These are phyloP conservation scores for Cebidichthys violaceus DNA, from an alignment of 2,113 vertebrate genomes.

Conservation along the genomic window DNA sequence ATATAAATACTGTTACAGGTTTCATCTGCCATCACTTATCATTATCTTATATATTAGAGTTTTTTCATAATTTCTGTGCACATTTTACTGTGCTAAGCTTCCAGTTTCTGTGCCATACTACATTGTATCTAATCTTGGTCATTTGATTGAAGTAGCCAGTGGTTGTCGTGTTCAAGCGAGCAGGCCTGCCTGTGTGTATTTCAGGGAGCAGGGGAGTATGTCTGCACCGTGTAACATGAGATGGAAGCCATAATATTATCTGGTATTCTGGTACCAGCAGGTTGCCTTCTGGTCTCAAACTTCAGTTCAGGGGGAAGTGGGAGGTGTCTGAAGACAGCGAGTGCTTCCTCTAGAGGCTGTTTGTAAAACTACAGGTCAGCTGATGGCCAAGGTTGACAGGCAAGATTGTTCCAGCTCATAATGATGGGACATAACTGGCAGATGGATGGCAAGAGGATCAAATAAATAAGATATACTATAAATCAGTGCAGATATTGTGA, in stretches of 20 bases:
- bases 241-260: constrained; percentile 61
- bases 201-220: constrained; percentile 59
- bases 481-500: constrained; percentile 27
- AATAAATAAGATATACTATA: constrained; percentile 21
- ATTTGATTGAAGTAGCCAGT: constrained; percentile 34
- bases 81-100: not conserved
- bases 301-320: constrained; percentile 25
- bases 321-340: not conserved
- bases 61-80: not conserved
- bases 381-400: constrained; percentile 51
- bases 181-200: constrained; percentile 64
- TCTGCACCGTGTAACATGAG: constrained; percentile 66
- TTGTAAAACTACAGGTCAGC: constrained; percentile 58
- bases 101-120: constrained; percentile 4
- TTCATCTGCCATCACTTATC: not conserved
- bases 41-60: not conserved
- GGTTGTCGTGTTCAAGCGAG: constrained; percentile 15
- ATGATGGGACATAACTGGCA: constrained; percentile 42
- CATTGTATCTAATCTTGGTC: constrained; percentile 19
- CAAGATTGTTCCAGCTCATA: constrained; percentile 44
- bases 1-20: not conserved
- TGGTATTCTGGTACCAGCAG: constrained; percentile 56
- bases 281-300: constrained; percentile 50
- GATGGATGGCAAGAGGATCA: constrained; percentile 14
- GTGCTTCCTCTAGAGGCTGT: constrained; percentile 61